Evolutionary conservation across 2,797 vertebrate genomes (phyloP).

Genomic region (Chrosomus eos): DNA sequence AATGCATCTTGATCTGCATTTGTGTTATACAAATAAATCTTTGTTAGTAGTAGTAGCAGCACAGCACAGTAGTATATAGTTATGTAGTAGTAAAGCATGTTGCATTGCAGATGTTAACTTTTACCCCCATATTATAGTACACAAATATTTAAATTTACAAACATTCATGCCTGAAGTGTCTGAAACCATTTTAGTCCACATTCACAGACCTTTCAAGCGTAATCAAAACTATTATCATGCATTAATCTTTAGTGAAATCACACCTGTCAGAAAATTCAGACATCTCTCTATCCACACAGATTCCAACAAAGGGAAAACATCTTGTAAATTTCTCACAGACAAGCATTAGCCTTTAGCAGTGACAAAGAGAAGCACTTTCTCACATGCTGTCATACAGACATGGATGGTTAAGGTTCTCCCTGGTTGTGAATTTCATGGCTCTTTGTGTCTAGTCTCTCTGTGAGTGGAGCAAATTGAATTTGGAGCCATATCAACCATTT

Average conservation of each 20-base stretch:
- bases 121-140: background rate
- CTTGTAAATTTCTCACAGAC: background rate
- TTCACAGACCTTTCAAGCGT: background rate
- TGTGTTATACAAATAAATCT: background rate
- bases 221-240: background rate
- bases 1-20: background rate
- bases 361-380: conserved; percentile 42
- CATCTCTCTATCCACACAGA: background rate
- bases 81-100: background rate
- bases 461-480: conserved; percentile 66
- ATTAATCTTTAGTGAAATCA: background rate
- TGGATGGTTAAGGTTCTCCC: conserved; percentile 57
- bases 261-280: background rate
- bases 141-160: background rate
- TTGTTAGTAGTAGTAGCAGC: background rate
- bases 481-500: conserved; percentile 62
- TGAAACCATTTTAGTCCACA: background rate
- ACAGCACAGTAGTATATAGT: background rate
- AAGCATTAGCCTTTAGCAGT: conserved; percentile 8
- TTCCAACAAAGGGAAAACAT: background rate
- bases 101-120: background rate
- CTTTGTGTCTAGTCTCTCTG: conserved; percentile 51
- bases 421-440: conserved; percentile 69
- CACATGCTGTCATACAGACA: conserved; percentile 45
- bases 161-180: background rate